Conservation (phyloP, 2,113 vertebrate species). For the Glaucomys volans region DNA sequence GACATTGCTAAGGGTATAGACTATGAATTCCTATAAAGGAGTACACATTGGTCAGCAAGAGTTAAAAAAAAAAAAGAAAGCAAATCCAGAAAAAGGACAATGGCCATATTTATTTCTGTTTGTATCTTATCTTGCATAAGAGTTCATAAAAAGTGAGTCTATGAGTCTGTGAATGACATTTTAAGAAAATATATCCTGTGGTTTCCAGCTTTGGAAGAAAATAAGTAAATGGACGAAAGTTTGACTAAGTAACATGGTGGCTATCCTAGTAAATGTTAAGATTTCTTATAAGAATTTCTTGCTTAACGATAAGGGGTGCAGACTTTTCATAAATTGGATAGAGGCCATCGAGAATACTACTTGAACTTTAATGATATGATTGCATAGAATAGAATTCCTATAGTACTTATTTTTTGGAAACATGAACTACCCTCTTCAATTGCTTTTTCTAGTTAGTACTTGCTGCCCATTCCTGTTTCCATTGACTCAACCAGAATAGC, state of each 20-base stretch:
- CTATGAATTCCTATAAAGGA: neutral
- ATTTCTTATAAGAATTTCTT: neutral
- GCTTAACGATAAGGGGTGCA: neutral
- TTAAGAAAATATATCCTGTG: neutral
- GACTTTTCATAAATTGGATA: neutral
- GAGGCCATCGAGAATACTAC: neutral
- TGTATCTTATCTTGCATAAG: neutral
- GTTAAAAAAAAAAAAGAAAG: neutral
- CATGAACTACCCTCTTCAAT: neutral
- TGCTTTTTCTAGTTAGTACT: neutral
- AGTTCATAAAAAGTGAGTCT: neutral
- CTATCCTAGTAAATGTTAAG: neutral
- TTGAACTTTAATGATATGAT: constrained; percentile 6
- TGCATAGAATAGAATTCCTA: neutral
- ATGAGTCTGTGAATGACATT: neutral
- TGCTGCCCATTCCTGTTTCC: neutral
- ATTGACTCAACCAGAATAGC: neutral
- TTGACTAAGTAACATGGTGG: neutral
- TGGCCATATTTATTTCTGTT: neutral
- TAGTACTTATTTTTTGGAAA: neutral
- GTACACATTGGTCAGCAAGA: neutral
- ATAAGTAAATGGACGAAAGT: neutral
- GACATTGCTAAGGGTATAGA: neutral
- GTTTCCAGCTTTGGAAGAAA: constrained; percentile 30
- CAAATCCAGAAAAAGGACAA: neutral